Evolutionary conservation across 2,888 invertebrate genomes (phyloP).

Genomic region (Limnephilus auricula): DNA sequence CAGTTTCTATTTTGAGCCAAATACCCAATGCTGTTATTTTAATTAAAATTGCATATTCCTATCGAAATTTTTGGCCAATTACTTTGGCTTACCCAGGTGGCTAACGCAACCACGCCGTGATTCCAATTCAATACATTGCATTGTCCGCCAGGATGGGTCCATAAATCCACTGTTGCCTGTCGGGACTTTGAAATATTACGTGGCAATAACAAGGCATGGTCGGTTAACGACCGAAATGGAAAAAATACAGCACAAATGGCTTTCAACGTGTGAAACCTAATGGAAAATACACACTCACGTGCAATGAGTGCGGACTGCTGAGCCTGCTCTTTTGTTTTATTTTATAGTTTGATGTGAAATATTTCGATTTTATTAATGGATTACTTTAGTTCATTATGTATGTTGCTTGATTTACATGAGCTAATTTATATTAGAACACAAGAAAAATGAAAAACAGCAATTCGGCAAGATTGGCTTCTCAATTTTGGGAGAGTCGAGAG

Average conservation of each 20-base stretch:
- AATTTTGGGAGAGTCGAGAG: no score
- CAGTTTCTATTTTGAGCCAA: no score
- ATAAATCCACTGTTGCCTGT: neutral
- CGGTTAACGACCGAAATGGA: neutral
- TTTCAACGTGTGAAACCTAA: neutral
- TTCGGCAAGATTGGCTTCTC: no score
- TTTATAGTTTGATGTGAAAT: neutral
- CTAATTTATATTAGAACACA: neutral
- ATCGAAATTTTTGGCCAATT: no score
- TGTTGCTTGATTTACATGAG: neutral
- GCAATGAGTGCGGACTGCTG: neutral
- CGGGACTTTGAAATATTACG: neutral
- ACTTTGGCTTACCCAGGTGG: neutral
- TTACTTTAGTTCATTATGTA: neutral
- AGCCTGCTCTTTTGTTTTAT: neutral
- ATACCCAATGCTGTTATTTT: no score
- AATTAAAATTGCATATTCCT: no score
- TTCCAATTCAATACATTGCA: conserved; percentile 8
- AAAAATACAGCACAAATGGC: neutral
- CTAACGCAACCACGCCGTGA: neutral
- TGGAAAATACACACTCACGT: neutral
- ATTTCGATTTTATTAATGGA: neutral
- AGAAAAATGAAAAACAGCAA: neutral
- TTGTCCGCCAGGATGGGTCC: neutral
- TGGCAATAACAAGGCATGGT: conserved; percentile 18